Evolutionary conservation across 1,140 invertebrate genomes (phyloP), one percentile per base, ranked within the genome.

Genomic region (Acromyrmex echinatior): DNA sequence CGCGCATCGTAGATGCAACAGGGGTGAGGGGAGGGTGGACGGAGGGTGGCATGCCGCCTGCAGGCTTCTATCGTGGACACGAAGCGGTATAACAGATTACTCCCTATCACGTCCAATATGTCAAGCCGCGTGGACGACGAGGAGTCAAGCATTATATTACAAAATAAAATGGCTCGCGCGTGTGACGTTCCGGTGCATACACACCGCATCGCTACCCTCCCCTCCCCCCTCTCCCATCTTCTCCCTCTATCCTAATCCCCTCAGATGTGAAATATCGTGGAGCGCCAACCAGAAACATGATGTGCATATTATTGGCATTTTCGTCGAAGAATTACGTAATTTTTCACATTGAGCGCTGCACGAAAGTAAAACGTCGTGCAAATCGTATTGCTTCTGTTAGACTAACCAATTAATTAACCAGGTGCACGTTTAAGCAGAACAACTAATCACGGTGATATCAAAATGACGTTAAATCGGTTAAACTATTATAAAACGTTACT

Each of bases 61-160:
- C 18, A 28, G 77, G 65, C 86, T 87, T 76, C 88, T 87, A 86
- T 87, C 87, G 78, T 51, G 90, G 53, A 85, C 71, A 68, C 63
- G 28, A 58, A 70, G 35, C 51, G 77, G 87, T 82, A 86, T 91
- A 89, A 91, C 90, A 90, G 80, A 91, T 91, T 91, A 89, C 85
- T 89, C 90, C 78, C 63, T 91, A 91, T 91, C 90, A 82, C 87
- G 87, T 80, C 87, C 89, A 91, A 91, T 91, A 91, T 91, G 89
- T 91, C 89, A 87, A 74, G 65, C 65, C 25, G 74, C 62, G 73
- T 71, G 85, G 86, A 89, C 89, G 87, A 89, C 90, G 85, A 86
- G 85, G 89, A 91, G 87, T 91, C 90, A 73, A 90, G 89, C 82
- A 88, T 90, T 91, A 85, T 89, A 91, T 91, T 74, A 90, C 80